Evolutionary conservation across 2,113 vertebrate genomes (phyloP), one percentile per base, ranked within the genome.

Genomic region (Sakesphorus luctuosus): DNA sequence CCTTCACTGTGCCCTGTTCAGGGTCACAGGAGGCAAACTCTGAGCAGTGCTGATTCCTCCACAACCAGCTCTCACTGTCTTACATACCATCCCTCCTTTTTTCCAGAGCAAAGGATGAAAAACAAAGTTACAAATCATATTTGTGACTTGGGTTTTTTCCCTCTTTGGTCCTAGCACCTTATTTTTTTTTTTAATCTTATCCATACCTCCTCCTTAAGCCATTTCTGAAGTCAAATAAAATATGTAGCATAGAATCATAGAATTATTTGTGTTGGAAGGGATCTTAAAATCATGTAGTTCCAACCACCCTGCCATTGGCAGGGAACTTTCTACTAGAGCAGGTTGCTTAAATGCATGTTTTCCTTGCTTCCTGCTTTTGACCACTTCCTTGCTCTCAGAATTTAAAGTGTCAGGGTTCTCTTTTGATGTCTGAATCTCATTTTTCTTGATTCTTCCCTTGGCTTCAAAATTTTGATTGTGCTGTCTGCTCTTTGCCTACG

Each of bases 221-320:
- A 65, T 74, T 94, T 89, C 59, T 81, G 55, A 77, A 89, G 17
- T 81, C 19, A 87, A 89, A 90, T n/a, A 47, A 71, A 77, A 84
- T 56, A 44, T 29, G 6, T 17, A 81, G 26, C 24, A 26, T 77
- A 65, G 29, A 65, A 50, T 21, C 59, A 35, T 15, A 49, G 72
- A 56, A 49, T 13, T 8, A 10, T 24, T 56, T n/a, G 31, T 35
- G 26, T 49, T 36, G 55, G 79, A 77, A 71, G 6, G 14, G 10
- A 63, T 7, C 21, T 44, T 71, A 56, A 90, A 77, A 50, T 44
- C 35, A 56, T 24, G 18, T 36, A 56, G 56, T 44, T 46, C 35
- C 31, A 50, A 15, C 5, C 46, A 19, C 21, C 0, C 1, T 49
- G 19, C 26, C 62, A 77, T 24, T 43, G 65, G 21, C 43, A 63